Evolutionary conservation across 2,113 vertebrate species (phyloP).

Genomic region (Nannobrachium achirus): DNA sequence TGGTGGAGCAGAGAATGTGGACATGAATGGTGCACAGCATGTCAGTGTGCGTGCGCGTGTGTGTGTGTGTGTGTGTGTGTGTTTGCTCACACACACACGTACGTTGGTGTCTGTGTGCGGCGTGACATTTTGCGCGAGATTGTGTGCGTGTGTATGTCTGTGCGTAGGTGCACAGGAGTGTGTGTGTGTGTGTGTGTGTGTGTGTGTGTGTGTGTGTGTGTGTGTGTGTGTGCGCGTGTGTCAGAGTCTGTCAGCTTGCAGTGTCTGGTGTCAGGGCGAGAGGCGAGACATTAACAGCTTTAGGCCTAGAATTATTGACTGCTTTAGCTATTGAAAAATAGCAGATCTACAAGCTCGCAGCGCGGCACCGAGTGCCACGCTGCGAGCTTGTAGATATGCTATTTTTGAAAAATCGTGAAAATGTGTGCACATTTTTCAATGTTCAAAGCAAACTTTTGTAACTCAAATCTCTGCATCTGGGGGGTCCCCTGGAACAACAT

Average conservation of each 20-base stretch:
- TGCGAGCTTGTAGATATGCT: no score
- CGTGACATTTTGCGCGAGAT: slow-evolving; percentile 18
- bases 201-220: slow-evolving; percentile 16
- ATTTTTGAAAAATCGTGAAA: no score
- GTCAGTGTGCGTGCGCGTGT: slow-evolving; percentile 16
- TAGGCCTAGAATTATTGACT: no score
- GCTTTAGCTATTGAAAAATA: no score
- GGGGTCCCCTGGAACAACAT: no score
- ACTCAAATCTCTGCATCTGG: no score
- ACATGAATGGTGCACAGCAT: slow-evolving; percentile 45
- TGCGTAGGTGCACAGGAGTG: slow-evolving; percentile 35
- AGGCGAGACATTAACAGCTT: slow-evolving; percentile 99
- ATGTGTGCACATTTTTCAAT: no score
- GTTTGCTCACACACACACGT: background rate
- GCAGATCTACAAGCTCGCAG: no score
- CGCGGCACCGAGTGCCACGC: no score
- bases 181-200: slow-evolving; percentile 27
- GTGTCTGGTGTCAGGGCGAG: slow-evolving; percentile 97
- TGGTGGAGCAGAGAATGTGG: slow-evolving; percentile 66
- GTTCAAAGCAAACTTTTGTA: no score
- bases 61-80: slow-evolving; percentile 13
- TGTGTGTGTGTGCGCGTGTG: slow-evolving; percentile 70
- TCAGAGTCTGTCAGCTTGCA: slow-evolving; percentile 97
- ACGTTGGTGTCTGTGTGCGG: slow-evolving; percentile 25
- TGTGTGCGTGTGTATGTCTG: slow-evolving; percentile 72